phyloP scores from a whole-genome alignment of 2,888 invertebrate species.

The Lasioglossum pauxillum region DNA sequence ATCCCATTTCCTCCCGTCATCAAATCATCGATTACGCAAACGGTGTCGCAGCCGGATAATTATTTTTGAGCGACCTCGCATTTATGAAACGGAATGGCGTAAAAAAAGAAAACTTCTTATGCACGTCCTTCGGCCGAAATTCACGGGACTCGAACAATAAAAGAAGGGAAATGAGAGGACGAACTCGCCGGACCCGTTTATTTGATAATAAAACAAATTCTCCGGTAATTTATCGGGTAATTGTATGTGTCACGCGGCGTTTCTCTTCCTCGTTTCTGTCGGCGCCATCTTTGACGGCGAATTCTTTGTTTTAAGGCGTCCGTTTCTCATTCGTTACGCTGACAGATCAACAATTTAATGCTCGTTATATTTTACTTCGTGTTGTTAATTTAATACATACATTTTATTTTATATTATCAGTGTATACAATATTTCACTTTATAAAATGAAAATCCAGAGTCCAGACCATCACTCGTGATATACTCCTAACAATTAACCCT shows the following conservation, averaged over 20 bases:
- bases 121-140: not conserved
- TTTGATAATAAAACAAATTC: slow-evolving; percentile 6
- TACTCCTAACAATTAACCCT: no score
- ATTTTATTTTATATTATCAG: no score
- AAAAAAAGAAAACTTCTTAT: not conserved
- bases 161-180: not conserved
- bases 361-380: no score
- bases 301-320: not conserved
- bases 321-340: not conserved
- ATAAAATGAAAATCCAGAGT: not conserved
- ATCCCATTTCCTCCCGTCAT: not conserved
- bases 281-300: not conserved
- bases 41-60: not conserved
- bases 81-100: slow-evolving; percentile 30
- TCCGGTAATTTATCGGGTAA: slow-evolving; percentile 21
- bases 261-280: not conserved
- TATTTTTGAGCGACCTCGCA: not conserved
- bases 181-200: slow-evolving; percentile 9
- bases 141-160: slow-evolving; percentile 23
- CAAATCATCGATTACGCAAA: slow-evolving; percentile 37
- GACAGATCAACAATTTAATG: not conserved
- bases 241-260: not conserved
- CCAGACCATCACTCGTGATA: no score
- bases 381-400: no score
- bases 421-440: not conserved